phyloP scores from a whole-genome alignment of 2,113 vertebrate genomes.

The Neotragus moschatus region DNA sequence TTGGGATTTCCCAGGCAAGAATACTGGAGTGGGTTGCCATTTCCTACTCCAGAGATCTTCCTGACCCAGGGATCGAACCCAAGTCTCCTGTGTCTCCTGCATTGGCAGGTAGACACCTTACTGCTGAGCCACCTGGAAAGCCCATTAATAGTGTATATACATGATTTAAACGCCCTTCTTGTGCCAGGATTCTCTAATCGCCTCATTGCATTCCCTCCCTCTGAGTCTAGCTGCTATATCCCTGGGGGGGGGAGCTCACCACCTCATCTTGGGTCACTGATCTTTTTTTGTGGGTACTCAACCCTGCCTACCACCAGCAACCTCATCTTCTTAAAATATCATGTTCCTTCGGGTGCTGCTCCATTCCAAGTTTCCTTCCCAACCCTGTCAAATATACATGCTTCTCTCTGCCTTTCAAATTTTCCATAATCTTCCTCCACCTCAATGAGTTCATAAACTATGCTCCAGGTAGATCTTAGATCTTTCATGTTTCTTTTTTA shows the following conservation, averaged over 20 bases:
- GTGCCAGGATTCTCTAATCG: background rate
- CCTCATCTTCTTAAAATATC: background rate
- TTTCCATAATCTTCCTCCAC: too few relatives aligned
- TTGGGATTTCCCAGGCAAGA: background rate
- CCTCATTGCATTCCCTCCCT: background rate
- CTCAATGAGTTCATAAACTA: background rate
- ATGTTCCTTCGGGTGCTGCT: background rate
- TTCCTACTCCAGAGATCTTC: background rate
- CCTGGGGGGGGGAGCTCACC: background rate
- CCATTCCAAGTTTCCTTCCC: background rate
- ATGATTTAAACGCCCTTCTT: background rate
- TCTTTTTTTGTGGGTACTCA: background rate
- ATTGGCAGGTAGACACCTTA: background rate
- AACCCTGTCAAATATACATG: rapidly evolving
- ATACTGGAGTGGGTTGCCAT: background rate
- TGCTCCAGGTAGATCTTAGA: too few relatives aligned
- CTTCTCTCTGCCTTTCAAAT: background rate
- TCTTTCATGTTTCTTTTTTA: background rate
- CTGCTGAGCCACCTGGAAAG: background rate
- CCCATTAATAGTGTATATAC: background rate
- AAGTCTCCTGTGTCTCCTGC: background rate
- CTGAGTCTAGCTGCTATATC: background rate
- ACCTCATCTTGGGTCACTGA: background rate
- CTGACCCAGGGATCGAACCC: background rate
- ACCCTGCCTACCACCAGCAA: background rate